Conservation (phyloP, 2,113 vertebrate species). For the Symphodus melops region DNA sequence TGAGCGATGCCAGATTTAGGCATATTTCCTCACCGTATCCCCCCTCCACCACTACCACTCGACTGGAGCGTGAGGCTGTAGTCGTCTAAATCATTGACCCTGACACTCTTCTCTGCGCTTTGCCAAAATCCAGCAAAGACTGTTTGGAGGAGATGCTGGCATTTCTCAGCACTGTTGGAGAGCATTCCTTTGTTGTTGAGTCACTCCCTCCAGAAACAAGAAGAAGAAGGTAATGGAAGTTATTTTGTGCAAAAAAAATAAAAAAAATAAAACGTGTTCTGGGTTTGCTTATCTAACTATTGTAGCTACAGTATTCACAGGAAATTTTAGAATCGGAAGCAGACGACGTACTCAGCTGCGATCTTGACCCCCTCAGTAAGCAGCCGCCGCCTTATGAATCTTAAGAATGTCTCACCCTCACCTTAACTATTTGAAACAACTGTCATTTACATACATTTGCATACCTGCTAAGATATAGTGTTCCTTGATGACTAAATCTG, state of each 20-base stretch:
- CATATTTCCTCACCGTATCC: conserved; percentile 10
- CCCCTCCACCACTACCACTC: neutral
- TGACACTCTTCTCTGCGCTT: conserved; percentile 39
- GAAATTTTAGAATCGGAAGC: conserved; percentile 56
- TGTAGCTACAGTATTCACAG: conserved; percentile 19
- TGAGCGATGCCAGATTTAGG: conserved; percentile 42
- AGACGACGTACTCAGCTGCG: conserved; percentile 28
- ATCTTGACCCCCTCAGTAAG: conserved; percentile 26
- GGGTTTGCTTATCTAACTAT: conserved; percentile 21
- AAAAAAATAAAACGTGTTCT: neutral
- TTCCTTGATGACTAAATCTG: conserved; percentile 68
- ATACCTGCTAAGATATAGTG: conserved; percentile 60
- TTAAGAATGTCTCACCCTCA: conserved; percentile 48
- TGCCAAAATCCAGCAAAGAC: conserved; percentile 53
- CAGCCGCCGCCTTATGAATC: conserved; percentile 19
- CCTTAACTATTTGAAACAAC: conserved; percentile 49
- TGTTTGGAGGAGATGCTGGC: conserved; percentile 60
- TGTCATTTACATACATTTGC: conserved; percentile 69
- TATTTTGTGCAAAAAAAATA: conserved; percentile 13
- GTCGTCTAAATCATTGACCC: conserved; percentile 52
- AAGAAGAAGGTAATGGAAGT: conserved; percentile 15
- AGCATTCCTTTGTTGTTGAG: conserved; percentile 67
- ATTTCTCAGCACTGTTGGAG: conserved; percentile 44
- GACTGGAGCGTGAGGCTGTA: conserved; percentile 20
- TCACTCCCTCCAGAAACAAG: conserved; percentile 47